Percentiles rank a stretch among this genome's conserved stretches.
These are phyloP conservation scores for Caenorhabditis remanei DNA, from an alignment of 1,140 invertebrate genomes.

Conservation along the genomic window DNA sequence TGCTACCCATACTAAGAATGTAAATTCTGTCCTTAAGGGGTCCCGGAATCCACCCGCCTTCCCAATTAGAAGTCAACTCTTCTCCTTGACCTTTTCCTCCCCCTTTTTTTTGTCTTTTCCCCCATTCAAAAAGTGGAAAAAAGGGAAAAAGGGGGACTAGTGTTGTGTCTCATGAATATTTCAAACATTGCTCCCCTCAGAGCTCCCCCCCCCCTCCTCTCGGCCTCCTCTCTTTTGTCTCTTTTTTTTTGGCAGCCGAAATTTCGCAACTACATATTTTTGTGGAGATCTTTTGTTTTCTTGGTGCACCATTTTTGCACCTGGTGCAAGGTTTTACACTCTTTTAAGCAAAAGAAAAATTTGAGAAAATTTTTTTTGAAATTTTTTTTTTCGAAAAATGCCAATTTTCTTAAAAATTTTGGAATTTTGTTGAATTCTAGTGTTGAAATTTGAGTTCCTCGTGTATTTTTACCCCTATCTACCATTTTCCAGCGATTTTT, in stretches of 20 bases:
- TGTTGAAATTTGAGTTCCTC: not conserved
- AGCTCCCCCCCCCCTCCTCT: not conserved
- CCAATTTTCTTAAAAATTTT: not conserved
- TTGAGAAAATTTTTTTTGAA: too few species aligned
- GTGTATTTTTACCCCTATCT: not conserved
- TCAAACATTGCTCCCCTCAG: not conserved
- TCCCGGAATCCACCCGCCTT: not conserved
- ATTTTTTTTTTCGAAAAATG: too few species aligned
- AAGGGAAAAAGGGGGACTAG: not conserved
- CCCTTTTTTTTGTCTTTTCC: not conserved
- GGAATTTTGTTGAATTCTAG: not conserved
- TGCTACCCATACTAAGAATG: not conserved
- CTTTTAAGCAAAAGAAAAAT: too few species aligned
- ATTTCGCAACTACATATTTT: conserved; percentile 11
- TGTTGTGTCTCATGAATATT: not conserved
- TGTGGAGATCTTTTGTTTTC: not conserved
- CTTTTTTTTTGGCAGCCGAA: not conserved
- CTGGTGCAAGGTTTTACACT: too few species aligned
- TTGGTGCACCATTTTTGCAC: not conserved
- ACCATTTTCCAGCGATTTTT: not conserved
- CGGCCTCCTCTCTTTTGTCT: not conserved
- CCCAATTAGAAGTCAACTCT: conserved; percentile 4
- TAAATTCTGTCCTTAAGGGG: not conserved
- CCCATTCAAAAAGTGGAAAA: too few species aligned
- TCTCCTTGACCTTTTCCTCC: conserved; percentile 36